Conservation (phyloP, 2,888 invertebrate species). For the Drosophila percnosoma region DNA sequence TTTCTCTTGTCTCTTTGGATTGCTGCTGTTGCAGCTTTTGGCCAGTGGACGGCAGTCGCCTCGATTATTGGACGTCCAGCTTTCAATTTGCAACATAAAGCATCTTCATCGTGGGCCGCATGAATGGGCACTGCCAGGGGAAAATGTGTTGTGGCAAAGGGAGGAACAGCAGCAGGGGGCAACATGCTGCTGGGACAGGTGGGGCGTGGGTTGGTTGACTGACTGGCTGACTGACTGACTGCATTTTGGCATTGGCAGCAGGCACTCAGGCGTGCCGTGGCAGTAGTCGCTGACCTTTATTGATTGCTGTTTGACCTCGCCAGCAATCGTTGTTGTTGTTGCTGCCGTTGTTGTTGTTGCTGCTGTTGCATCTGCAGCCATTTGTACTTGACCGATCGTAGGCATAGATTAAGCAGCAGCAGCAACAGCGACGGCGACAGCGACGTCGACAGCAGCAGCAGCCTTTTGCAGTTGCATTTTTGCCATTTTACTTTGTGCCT, state of each 20-base stretch:
- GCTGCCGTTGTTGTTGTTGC: conserved; percentile 18
- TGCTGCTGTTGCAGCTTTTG: conserved; percentile 10
- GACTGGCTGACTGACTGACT: conserved; percentile 31
- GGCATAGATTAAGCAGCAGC: conserved; percentile 66
- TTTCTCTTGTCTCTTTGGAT: conserved; percentile 2
- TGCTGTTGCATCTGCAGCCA: conserved; percentile 70
- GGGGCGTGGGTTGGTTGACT: conserved; percentile 63
- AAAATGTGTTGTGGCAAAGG: neutral
- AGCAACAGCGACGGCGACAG: conserved; percentile 29
- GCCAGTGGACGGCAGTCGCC: conserved; percentile 66
- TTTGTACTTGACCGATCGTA: conserved; percentile 78
- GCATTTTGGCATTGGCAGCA: conserved; percentile 71
- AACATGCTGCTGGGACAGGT: conserved; percentile 29
- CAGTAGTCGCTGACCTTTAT: conserved; percentile 82
- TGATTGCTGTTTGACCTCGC: conserved; percentile 84
- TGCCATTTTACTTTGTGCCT: conserved; percentile 70
- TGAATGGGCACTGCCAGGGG: conserved; percentile 65
- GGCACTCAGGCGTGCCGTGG: conserved; percentile 77
- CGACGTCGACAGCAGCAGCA: conserved; percentile 23
- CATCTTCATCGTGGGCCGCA: conserved; percentile 82
- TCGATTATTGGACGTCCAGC: conserved; percentile 77
- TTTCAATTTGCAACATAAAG: conserved; percentile 82
- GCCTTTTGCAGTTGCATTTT: conserved; percentile 48
- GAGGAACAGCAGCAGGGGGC: conserved; percentile 5
- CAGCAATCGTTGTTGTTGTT: conserved; percentile 58